phyloP scores from a whole-genome alignment of 2,797 vertebrate genomes.

The Toxotes lorentzi region DNA sequence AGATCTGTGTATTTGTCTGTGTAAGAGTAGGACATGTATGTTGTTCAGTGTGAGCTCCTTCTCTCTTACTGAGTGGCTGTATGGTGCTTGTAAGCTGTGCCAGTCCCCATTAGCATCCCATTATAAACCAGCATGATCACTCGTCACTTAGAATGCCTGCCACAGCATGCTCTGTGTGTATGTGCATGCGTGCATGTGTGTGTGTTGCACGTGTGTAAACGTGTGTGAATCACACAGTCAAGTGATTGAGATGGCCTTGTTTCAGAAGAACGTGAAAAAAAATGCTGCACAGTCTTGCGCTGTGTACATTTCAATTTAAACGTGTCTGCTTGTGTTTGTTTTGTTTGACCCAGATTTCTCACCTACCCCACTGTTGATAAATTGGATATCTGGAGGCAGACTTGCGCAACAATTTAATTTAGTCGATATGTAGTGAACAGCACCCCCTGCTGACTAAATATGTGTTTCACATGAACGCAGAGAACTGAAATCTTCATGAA shows the following conservation, averaged over 20 bases:
- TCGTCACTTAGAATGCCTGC: constrained; percentile 79
- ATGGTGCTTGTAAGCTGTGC: constrained; percentile 79
- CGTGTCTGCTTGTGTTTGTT: constrained; percentile 82
- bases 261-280: constrained; percentile 57
- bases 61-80: constrained; percentile 59
- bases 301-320: constrained; percentile 85
- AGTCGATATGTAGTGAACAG: constrained; percentile 64
- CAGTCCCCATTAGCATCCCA: constrained; percentile 83
- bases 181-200: constrained; percentile 38
- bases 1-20: constrained; percentile 43
- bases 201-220: constrained; percentile 32
- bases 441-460: constrained; percentile 74
- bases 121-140: constrained; percentile 84
- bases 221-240: constrained; percentile 67
- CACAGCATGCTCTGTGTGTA: constrained; percentile 66
- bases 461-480: constrained; percentile 16
- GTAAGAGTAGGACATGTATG: constrained; percentile 67
- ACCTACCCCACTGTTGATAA: constrained; percentile 80
- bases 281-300: constrained; percentile 52
- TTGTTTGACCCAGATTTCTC: constrained; percentile 84
- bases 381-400: constrained; percentile 75
- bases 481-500: constrained; percentile 21
- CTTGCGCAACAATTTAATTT: constrained; percentile 69
- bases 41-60: constrained; percentile 51
- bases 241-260: constrained; percentile 78